Conservation (phyloP, 2,888 invertebrate species). For the Pegoplata infirma region DNA sequence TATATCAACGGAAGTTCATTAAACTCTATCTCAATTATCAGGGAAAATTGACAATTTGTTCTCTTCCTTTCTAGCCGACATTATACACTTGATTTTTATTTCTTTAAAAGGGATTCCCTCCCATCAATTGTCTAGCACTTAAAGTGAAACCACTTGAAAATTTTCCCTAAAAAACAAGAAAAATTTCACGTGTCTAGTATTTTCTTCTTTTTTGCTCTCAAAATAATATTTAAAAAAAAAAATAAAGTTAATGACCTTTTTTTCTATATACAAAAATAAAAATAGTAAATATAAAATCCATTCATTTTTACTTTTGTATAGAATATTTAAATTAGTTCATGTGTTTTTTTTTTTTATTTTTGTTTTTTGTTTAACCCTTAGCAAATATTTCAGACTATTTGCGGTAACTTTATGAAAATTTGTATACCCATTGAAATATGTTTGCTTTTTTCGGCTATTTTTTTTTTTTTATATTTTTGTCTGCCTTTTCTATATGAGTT, state of each 20-base stretch:
- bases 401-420: constrained; percentile 37
- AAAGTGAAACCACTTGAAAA: constrained; percentile 53
- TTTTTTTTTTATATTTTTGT: constrained; percentile 44
- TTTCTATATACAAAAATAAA: constrained; percentile 10
- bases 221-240: background rate
- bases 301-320: constrained; percentile 42
- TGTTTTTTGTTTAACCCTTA: constrained; percentile 36
- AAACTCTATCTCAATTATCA: constrained; percentile 41
- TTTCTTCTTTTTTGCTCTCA: constrained; percentile 8
- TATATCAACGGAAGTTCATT: constrained; percentile 41
- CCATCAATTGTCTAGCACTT: constrained; percentile 36
- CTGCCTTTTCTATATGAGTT: constrained; percentile 39
- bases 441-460: constrained; percentile 25
- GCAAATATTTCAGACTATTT: constrained; percentile 59
- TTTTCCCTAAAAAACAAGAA: constrained; percentile 10
- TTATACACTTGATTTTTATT: background rate
- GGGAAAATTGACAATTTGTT: constrained; percentile 56
- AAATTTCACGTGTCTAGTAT: constrained; percentile 40
- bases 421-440: constrained; percentile 45
- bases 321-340: constrained; percentile 54
- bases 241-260: constrained; percentile 61
- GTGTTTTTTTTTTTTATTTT: constrained; percentile 6
- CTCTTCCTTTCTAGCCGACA: background rate
- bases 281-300: constrained; percentile 38
- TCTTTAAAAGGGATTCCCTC: constrained; percentile 43